Evolutionary conservation across 2,113 vertebrate species (phyloP).

Genomic region (Herpetotheres cachinnans): DNA sequence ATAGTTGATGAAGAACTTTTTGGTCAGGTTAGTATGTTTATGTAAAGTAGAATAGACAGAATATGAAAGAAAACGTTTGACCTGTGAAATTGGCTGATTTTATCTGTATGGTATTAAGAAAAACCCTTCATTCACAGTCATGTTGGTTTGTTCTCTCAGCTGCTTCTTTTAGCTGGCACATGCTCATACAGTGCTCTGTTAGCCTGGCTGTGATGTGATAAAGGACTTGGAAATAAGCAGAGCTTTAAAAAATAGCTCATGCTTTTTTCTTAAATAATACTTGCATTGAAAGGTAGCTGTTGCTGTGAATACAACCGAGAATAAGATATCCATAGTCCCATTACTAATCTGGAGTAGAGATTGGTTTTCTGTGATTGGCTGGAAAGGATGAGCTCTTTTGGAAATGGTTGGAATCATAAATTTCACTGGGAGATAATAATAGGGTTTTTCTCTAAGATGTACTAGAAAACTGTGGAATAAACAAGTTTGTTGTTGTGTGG

Average conservation of each 20-base stretch:
- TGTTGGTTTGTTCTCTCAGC: not conserved
- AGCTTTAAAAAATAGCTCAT: not conserved
- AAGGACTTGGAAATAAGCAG: not conserved
- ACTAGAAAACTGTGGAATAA: not conserved
- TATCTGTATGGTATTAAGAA: not conserved
- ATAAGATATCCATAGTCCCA: not conserved
- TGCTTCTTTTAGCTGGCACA: not conserved
- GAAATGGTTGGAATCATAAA: not conserved
- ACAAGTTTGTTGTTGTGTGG: not conserved
- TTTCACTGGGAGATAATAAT: not conserved
- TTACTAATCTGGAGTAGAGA: not conserved
- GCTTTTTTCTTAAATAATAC: not conserved
- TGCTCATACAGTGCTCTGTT: not conserved
- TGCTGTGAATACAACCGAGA: not conserved
- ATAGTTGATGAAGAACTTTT: conserved; percentile 96
- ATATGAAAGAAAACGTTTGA: not conserved
- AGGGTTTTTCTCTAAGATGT: not conserved
- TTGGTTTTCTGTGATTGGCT: not conserved
- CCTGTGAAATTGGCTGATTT: not conserved
- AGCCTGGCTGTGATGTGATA: not conserved
- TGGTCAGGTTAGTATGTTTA: conserved; percentile 86
- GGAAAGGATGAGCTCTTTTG: not conserved
- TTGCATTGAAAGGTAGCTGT: not conserved
- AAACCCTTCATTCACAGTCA: not conserved
- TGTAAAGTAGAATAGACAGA: not conserved